phyloP scores from a whole-genome alignment of 2,888 invertebrate species.

The Spatulosminthurus flaviceps region DNA sequence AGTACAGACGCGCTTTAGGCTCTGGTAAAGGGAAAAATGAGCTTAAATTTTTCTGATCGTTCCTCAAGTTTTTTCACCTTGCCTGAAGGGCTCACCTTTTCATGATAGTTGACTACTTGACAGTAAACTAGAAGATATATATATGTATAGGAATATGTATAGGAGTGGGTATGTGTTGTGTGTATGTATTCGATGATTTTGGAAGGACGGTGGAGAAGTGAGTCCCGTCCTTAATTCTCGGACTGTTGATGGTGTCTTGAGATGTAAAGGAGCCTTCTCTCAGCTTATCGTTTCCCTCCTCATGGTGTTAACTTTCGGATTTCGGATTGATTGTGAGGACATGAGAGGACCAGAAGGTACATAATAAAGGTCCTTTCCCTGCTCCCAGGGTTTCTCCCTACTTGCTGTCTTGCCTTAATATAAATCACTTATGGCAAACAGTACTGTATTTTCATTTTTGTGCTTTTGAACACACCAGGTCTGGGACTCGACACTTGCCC shows the following conservation, averaged over 20 bases:
- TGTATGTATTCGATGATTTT: no score
- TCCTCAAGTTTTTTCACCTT: slow-evolving; percentile 11
- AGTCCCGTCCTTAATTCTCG: neutral
- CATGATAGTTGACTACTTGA: slow-evolving; percentile 11
- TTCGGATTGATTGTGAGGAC: slow-evolving; percentile 15
- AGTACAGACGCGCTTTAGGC: neutral
- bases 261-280: neutral
- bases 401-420: neutral
- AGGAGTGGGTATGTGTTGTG: no score
- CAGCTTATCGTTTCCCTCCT: slow-evolving; percentile 12
- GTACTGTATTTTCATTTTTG: no score
- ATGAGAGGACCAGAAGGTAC: slow-evolving; percentile 7
- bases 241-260: slow-evolving; percentile 4
- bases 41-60: slow-evolving; percentile 8
- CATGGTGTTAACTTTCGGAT: slow-evolving; percentile 25
- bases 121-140: slow-evolving; percentile 4
- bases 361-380: slow-evolving; percentile 11
- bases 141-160: neutral
- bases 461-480: no score
- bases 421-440: slow-evolving; percentile 22
- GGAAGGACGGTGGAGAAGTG: no score
- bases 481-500: no score
- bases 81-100: slow-evolving; percentile 4
- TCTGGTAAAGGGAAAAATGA: neutral
- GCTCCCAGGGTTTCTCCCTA: neutral